Percentiles rank a stretch among this genome's conserved stretches.
Evolutionary conservation across 2,888 invertebrate genomes (phyloP).

Genomic region (Cryptophagus acutangulus): DNA sequence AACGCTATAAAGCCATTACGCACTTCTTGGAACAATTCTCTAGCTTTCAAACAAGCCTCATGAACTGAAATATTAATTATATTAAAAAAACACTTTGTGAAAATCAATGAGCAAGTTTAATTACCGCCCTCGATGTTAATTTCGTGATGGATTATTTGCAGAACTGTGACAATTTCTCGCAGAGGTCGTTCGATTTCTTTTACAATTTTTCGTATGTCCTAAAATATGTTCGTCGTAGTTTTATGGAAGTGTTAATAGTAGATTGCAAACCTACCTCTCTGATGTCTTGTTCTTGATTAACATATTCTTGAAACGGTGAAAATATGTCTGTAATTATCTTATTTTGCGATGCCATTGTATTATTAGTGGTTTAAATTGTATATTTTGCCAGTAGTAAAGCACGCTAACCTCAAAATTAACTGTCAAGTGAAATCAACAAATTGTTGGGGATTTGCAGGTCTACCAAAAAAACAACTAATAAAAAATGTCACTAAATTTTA

Average conservation of each 20-base stretch:
- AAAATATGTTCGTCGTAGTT: conserved; percentile 18
- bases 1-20: conserved; percentile 61
- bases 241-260: conserved; percentile 9
- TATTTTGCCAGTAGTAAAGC: too few species aligned
- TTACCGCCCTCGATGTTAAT: conserved; percentile 61
- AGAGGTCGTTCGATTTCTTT: conserved; percentile 74
- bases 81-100: conserved; percentile 5
- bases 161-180: conserved; percentile 69
- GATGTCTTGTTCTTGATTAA: conserved; percentile 73
- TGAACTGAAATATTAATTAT: conserved; percentile 50
- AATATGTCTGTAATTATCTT: conserved; percentile 58
- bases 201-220: conserved; percentile 66
- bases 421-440: too few species aligned
- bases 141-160: conserved; percentile 78
- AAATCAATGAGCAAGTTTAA: conserved; percentile 13
- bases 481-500: too few species aligned
- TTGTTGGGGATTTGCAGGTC: too few species aligned
- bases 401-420: too few species aligned
- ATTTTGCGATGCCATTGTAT: conserved; percentile 24
- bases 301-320: conserved; percentile 68
- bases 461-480: too few species aligned
- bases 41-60: conserved; percentile 59
- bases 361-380: too few species aligned
- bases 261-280: conserved; percentile 61
- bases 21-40: conserved; percentile 63